phyloP scores from a whole-genome alignment of 2,797 vertebrate species.

The Microctenopoma stevenorrisi region DNA sequence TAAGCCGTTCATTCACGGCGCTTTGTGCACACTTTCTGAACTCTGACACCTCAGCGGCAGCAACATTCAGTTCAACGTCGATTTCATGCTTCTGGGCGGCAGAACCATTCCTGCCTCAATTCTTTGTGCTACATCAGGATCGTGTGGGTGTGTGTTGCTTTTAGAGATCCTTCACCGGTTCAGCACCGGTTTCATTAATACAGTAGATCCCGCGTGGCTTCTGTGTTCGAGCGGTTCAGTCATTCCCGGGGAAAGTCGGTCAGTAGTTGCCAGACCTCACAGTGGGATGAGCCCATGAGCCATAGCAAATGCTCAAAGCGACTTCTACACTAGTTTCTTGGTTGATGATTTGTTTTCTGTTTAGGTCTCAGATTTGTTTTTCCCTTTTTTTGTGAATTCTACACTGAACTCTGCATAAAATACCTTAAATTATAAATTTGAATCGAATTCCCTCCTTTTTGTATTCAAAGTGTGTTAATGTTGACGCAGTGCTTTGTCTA shows the following conservation, averaged over 20 bases:
- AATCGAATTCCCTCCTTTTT: constrained; percentile 28
- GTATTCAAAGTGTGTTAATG: constrained; percentile 50
- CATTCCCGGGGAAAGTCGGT: constrained; percentile 14
- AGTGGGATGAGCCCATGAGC: constrained; percentile 61
- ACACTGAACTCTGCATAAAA: constrained; percentile 45
- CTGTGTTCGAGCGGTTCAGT: background rate
- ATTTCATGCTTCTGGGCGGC: constrained; percentile 36
- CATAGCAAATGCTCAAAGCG: constrained; percentile 65
- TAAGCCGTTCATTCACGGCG: constrained; percentile 2
- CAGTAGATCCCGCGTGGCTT: background rate
- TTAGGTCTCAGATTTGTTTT: constrained; percentile 27
- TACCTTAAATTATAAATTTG: constrained; percentile 60
- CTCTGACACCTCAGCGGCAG: constrained; percentile 6
- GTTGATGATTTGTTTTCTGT: constrained; percentile 35
- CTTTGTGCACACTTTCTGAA: constrained; percentile 4
- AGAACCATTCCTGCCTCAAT: constrained; percentile 26
- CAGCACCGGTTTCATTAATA: background rate
- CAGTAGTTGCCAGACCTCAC: constrained; percentile 37
- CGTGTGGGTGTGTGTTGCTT: constrained; percentile 1
- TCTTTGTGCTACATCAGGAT: constrained; percentile 2
- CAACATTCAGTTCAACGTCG: constrained; percentile 14
- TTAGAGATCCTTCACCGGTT: constrained; percentile 3
- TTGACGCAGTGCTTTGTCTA: constrained; percentile 48
- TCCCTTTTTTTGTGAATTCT: constrained; percentile 25
- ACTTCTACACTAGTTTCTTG: constrained; percentile 59